Base-by-base conservation (phyloP, 2,888 invertebrate species). In the Lasioglossum oenotherae region DNA sequence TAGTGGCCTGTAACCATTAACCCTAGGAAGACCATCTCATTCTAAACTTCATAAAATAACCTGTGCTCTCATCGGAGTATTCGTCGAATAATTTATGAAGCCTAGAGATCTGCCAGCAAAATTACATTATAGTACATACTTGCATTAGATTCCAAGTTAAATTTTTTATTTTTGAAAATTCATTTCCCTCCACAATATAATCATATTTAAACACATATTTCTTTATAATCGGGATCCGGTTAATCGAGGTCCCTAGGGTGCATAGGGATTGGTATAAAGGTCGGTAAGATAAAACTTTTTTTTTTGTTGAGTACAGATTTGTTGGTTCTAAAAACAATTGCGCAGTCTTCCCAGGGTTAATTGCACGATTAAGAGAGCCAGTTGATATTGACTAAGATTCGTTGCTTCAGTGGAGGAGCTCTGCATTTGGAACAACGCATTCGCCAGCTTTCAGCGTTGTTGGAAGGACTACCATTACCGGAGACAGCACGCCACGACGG, bases 371-470 rank as follows among this genome's bases (percentile, higher is more conserved):
- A 6, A 5, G 27, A 31, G 27, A 27, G 27, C 4, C 4, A 60
- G 27, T 60, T 16, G 4, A n/a, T 60, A 6, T 60, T 60, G 16
- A 69, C 10, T 69, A 12, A 41, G 23, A 8, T 69, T 38, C 38
- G 38, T 69, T 38, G n/a, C 88, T 91, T 49, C 74, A 93, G 93
- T 91, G 35, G 93, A 93, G 78, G 92, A 93, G 79, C 67, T 93
- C 16, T 93, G 88, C 69, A 89, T 93, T 19, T 93, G 93, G 93
- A 91, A 88, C 60, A 88, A 92, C n/a, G 87, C 92, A 14, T 89
- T 93, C 16, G 27, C 72, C 2, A 92, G 85, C 73, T 93, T 93
- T 57, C 85, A 83, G 67, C 84, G 71, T 6, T 91, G 92, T 78
- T 93, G 93, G 93, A 78, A 35, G 10, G 83, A 91, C 38, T 93